phyloP scores from a whole-genome alignment of 2,113 vertebrate species.

The Ginglymostoma cirratum region DNA sequence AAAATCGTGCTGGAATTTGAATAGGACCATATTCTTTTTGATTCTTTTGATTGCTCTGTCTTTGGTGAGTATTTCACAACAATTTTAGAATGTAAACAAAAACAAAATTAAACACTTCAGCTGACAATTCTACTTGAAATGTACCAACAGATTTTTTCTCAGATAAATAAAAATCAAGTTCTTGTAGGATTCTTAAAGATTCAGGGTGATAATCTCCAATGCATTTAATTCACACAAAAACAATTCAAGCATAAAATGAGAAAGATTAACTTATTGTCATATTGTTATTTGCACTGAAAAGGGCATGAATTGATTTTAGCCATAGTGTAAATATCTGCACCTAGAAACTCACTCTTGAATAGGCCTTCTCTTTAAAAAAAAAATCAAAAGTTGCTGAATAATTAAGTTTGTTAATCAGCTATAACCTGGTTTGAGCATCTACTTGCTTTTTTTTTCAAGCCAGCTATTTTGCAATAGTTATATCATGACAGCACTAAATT shows the following conservation, averaged over 20 bases:
- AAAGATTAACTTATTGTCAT: neutral
- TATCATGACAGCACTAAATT: neutral
- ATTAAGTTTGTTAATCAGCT: neutral
- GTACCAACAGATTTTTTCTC: neutral
- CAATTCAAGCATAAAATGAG: neutral
- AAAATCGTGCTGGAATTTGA: neutral
- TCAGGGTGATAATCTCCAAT: neutral
- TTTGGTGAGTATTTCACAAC: neutral
- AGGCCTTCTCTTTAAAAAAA: neutral
- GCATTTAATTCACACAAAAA: neutral
- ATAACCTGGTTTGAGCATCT: neutral
- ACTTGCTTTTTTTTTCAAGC: neutral
- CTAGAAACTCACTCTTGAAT: neutral
- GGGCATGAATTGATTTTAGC: neutral
- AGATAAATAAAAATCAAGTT: neutral
- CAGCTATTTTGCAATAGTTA: neutral
- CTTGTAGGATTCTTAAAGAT: neutral
- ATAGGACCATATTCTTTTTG: neutral
- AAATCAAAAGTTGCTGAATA: neutral
- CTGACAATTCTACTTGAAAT: neutral
- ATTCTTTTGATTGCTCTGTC: neutral
- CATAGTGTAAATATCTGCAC: neutral
- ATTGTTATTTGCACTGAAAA: neutral
- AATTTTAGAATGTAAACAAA: neutral
- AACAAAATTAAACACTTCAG: neutral